phyloP scores from a whole-genome alignment of 2,797 vertebrate species.

The Phylloscopus collybita region DNA sequence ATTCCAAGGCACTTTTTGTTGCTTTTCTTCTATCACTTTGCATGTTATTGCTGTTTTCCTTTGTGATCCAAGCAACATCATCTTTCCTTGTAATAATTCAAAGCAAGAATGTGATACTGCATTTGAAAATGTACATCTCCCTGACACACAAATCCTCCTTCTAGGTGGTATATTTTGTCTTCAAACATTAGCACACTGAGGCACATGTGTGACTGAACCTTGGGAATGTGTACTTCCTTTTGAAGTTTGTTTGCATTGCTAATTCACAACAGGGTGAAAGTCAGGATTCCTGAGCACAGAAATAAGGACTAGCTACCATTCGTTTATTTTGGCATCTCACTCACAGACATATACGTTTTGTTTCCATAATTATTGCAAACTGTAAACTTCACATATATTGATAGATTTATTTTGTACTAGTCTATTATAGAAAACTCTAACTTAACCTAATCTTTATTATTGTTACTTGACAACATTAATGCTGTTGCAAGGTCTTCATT shows the following conservation, averaged over 20 bases:
- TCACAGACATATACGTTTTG: background rate
- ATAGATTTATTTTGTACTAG: background rate
- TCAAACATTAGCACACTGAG: background rate
- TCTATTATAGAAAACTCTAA: background rate
- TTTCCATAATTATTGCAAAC: background rate
- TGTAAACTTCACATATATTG: background rate
- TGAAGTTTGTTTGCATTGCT: conserved; percentile 36
- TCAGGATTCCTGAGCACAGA: background rate
- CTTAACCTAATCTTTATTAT: background rate
- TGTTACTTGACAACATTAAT: background rate
- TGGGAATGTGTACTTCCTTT: background rate
- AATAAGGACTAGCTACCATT: background rate
- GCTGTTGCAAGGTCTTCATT: background rate
- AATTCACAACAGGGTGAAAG: conserved; percentile 34
- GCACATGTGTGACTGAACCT: background rate
- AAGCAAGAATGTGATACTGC: background rate
- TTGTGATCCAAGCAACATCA: background rate
- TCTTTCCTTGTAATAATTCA: background rate
- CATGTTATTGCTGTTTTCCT: background rate
- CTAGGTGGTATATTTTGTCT: conserved; percentile 14
- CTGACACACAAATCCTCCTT: background rate
- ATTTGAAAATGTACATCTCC: background rate
- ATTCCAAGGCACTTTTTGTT: background rate
- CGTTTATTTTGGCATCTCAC: background rate
- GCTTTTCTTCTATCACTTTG: background rate